phyloP scores from a whole-genome alignment of 2,888 invertebrate species.

The Lasioglossum figueresi region DNA sequence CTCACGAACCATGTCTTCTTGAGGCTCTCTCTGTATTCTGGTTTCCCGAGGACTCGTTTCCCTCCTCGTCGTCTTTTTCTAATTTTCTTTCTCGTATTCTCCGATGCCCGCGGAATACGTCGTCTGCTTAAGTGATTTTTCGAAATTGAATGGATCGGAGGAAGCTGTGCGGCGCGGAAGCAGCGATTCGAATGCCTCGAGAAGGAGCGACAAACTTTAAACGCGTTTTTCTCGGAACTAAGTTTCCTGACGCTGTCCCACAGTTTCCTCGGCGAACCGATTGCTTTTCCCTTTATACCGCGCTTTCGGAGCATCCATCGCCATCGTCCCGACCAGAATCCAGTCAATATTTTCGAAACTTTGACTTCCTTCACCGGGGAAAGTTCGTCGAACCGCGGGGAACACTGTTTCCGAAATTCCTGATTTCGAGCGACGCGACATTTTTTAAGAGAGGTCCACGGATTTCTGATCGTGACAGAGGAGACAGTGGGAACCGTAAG shows the following conservation, averaged over 20 bases:
- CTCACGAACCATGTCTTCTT: not conserved
- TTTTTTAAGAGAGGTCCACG: not conserved
- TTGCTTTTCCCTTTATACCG: constrained; percentile 11
- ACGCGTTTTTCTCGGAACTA: constrained; percentile 6
- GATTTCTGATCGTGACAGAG: not conserved
- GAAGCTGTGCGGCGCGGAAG: not conserved
- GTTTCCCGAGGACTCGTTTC: not conserved
- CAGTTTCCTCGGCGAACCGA: constrained; percentile 7
- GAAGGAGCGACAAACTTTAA: constrained; percentile 11
- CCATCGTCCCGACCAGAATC: not conserved
- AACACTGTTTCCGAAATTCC: not conserved
- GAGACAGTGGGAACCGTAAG: not conserved
- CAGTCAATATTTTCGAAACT: constrained; percentile 12
- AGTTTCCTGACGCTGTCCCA: constrained; percentile 9
- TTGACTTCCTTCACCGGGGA: not conserved
- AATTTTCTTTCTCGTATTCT: not conserved
- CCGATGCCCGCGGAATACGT: constrained; percentile 1
- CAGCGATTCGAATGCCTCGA: not conserved
- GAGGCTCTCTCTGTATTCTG: not conserved
- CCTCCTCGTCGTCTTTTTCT: not conserved
- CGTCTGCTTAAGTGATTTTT: constrained; percentile 11
- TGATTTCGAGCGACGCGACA: not conserved
- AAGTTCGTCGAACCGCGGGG: not conserved
- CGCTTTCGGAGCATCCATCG: not conserved
- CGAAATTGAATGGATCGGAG: constrained; percentile 3